Base-by-base conservation (phyloP, 2,797 vertebrate genomes). In the Sphenopsis melanotis region DNA sequence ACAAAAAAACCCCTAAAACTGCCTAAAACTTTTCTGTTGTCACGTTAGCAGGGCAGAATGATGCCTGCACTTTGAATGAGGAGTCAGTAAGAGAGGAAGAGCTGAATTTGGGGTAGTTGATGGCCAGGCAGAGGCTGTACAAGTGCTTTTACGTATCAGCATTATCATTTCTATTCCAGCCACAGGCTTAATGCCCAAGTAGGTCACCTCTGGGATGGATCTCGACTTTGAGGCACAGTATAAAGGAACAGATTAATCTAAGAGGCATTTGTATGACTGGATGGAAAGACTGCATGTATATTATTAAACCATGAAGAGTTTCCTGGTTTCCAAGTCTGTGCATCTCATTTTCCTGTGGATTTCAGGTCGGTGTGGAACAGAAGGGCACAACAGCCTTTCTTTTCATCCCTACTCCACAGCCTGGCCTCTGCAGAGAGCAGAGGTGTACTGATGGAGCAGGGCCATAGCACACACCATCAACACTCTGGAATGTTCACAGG, bases 381-480 rank as follows among this genome's bases (percentile, higher is more conserved):
- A 60, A 68, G 23, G 0, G 2, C 0, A 1, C 24, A 6, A 6
- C 41, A 44, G 15, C 37, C 18, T 49, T 64, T 37, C 17, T 9
- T 46, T 69, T 36, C 22, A 9, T 39, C 60, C 39, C 9, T 22
- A 0, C 42, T 24, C 10, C 41, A 8, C 30, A 13, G 44, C 9
- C 34, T 60, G 37, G 37, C 37, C 37, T 39, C 37, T 39, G 37
- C 37, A 39, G 6, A 39, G 37, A 39, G 37, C 37, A 14, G 37
- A 39, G 37, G 37, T 39, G 8, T 39, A 44, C 63, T 53, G 47
- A 21, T 53, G 42, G 70, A 65, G 27, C 21, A 23, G 34, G 30
- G 61, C 53, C 1, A 1, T 2, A 15, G 34, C 55, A 39, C n/a
- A 7, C 1, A 2, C 42, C 9, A 0, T 9, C 2, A 2, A 1